These are phyloP conservation scores for Pararge aegeria DNA, from an alignment of 1,140 invertebrate species.

Conservation along the genomic window DNA sequence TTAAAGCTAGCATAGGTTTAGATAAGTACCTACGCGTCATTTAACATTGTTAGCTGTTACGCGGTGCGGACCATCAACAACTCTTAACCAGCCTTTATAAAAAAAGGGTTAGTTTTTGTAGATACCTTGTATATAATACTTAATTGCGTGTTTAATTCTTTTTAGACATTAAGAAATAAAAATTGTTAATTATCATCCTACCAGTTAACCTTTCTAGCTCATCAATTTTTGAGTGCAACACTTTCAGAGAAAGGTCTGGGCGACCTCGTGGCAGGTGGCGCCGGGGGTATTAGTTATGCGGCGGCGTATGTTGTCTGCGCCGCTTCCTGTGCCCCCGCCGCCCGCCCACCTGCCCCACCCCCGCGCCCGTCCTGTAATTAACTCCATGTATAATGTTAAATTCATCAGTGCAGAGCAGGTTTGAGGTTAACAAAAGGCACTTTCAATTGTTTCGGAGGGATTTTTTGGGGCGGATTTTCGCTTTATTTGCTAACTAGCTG, in stretches of 20 bases:
- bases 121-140: too few relatives aligned
- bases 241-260: constrained; percentile 50
- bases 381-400: constrained; percentile 33
- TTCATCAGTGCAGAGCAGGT: constrained; percentile 28
- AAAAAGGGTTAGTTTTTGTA: too few relatives aligned
- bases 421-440: constrained; percentile 22
- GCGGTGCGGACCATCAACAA: too few relatives aligned
- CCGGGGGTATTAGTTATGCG: constrained; percentile 61
- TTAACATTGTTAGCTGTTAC: too few relatives aligned
- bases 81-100: too few relatives aligned
- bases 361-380: constrained; percentile 37
- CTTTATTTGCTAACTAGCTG: too few relatives aligned
- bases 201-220: constrained; percentile 1
- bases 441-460: background rate
- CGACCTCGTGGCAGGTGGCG: constrained; percentile 54
- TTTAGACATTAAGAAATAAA: background rate
- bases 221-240: constrained; percentile 31
- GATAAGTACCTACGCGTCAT: too few relatives aligned
- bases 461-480: background rate
- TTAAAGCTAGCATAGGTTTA: too few relatives aligned
- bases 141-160: background rate
- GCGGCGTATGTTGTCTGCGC: constrained; percentile 54
- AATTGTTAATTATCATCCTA: background rate
- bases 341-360: constrained; percentile 21
- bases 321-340: constrained; percentile 54